Evolutionary conservation across 2,113 vertebrate genomes (phyloP).

Genomic region (Halichoeres trimaculatus): DNA sequence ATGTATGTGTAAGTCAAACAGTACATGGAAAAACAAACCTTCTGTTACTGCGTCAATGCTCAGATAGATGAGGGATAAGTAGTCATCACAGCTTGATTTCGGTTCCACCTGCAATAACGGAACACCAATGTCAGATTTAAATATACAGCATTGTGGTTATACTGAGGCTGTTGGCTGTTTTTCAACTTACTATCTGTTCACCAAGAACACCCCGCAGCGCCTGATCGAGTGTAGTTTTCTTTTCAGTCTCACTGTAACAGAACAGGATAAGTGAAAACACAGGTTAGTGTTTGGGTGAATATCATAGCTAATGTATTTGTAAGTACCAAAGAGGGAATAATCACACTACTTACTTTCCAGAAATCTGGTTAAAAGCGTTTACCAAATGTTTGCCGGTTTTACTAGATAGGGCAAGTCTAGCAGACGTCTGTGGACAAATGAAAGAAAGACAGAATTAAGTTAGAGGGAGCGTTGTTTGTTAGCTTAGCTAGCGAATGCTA

Average conservation of each 20-base stretch:
- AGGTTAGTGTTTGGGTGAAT: neutral
- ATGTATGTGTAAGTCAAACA: neutral
- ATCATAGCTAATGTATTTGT: neutral
- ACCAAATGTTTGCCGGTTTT: constrained; percentile 89
- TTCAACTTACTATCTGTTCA: constrained; percentile 92
- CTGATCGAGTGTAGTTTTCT: constrained; percentile 96
- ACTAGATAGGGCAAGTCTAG: constrained; percentile 84
- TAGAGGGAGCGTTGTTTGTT: constrained; percentile 9
- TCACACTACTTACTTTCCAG: constrained; percentile 88
- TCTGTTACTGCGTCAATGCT: constrained; percentile 95
- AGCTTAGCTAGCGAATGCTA: constrained; percentile 56
- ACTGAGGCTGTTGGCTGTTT: fast-evolving
- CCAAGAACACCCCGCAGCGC: constrained; percentile 92
- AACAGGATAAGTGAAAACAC: neutral
- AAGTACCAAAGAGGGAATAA: neutral
- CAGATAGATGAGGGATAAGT: constrained; percentile 93
- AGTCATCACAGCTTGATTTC: constrained; percentile 89
- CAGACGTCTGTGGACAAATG: constrained; percentile 83
- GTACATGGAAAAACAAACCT: constrained; percentile 77
- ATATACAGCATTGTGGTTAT: fast-evolving
- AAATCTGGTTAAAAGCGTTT: constrained; percentile 88
- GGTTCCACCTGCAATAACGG: constrained; percentile 86
- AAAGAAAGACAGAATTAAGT: neutral
- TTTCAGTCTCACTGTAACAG: constrained; percentile 92
- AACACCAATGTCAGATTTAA: neutral